Evolutionary conservation across 2,888 invertebrate genomes (phyloP).

Genomic region (Leptinotarsa haldemani): DNA sequence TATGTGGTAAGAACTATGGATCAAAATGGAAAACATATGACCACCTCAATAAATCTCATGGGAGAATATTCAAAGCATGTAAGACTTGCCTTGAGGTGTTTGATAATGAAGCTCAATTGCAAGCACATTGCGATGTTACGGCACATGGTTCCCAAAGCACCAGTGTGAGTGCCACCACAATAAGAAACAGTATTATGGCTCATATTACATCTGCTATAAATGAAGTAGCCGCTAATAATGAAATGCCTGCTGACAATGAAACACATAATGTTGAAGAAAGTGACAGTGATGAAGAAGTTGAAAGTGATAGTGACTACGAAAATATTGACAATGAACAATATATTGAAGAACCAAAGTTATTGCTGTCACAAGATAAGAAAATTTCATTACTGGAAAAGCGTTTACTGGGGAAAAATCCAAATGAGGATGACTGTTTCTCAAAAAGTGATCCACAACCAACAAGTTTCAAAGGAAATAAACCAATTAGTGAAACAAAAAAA

Average conservation of each 20-base stretch:
- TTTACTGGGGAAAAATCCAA: slow-evolving; percentile 54
- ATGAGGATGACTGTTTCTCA: slow-evolving; percentile 41
- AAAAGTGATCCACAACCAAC: slow-evolving; percentile 19
- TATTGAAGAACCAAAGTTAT: slow-evolving; percentile 39
- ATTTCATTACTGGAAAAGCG: slow-evolving; percentile 61
- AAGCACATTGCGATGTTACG: slow-evolving; percentile 65
- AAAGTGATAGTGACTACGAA: slow-evolving; percentile 43
- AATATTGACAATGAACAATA: slow-evolving; percentile 38
- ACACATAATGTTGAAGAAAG: slow-evolving; percentile 34
- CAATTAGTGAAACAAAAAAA: slow-evolving; percentile 22
- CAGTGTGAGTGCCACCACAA: slow-evolving; percentile 31
- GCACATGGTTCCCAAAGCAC: slow-evolving; percentile 56
- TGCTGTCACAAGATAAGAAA: slow-evolving; percentile 47
- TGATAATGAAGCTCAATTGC: slow-evolving; percentile 67
- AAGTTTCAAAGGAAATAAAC: slow-evolving; percentile 22
- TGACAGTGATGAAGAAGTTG: slow-evolving; percentile 39
- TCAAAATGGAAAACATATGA: slow-evolving; percentile 72
- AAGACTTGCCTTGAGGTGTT: slow-evolving; percentile 72
- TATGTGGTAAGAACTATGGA: slow-evolving; percentile 72
- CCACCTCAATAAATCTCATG: slow-evolving; percentile 72
- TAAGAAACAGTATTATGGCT: slow-evolving; percentile 43
- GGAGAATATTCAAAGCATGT: slow-evolving; percentile 70
- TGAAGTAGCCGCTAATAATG: slow-evolving; percentile 32
- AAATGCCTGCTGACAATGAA: slow-evolving; percentile 30
- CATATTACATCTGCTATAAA: slow-evolving; percentile 41